phyloP scores from a whole-genome alignment of 2,113 vertebrate genomes.

The Cyanoderma ruficeps region DNA sequence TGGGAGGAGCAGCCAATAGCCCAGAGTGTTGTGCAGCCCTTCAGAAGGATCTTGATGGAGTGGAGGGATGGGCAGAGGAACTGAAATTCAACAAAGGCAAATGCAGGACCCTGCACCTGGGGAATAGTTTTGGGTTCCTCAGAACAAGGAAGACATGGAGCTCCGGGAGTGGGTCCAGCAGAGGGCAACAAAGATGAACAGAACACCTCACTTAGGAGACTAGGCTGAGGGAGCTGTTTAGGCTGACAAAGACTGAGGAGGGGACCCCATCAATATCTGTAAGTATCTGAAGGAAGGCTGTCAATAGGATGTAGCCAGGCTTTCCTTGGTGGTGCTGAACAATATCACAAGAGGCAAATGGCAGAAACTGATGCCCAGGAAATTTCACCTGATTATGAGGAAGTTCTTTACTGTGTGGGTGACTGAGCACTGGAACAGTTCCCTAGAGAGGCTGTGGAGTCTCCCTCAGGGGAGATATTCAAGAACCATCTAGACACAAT shows the following conservation, averaged over 20 bases:
- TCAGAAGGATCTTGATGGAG: background rate
- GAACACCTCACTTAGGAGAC: background rate
- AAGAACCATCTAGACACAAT: background rate
- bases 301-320: background rate
- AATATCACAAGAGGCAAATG: background rate
- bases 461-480: background rate
- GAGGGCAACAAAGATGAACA: background rate
- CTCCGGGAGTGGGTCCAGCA: background rate
- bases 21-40: background rate
- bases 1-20: background rate
- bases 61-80: background rate
- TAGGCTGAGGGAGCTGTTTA: background rate
- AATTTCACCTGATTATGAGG: background rate
- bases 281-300: background rate
- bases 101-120: background rate
- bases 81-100: background rate
- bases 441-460: background rate
- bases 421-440: background rate
- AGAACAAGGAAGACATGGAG: background rate
- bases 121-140: background rate
- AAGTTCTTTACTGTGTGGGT: background rate
- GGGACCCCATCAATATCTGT: background rate
- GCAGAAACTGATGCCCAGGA: background rate
- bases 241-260: background rate
- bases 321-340: background rate